Base-by-base conservation (phyloP, 2,888 invertebrate species). In the Spilosoma lubricipeda region DNA sequence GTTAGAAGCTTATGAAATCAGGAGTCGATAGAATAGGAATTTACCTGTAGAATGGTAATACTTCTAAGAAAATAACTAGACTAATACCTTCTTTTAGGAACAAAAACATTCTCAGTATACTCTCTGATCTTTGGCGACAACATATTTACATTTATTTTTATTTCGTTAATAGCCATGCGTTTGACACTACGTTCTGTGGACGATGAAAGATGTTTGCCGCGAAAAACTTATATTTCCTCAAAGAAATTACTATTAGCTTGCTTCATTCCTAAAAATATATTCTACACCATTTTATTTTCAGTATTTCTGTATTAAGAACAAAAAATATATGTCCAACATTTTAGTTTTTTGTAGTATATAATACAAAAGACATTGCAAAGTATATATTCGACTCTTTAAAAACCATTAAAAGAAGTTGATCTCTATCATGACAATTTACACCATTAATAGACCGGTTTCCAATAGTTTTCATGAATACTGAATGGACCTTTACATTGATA, bases 61-160 rank as follows among this genome's bases (percentile, higher is more conserved):
- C 45, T 68, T 13, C 30, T 8, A 63, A 27, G 36, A 64, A 71
- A 45, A 64, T 79, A 75, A 65, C 59, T 33, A 64, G 52, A 59
- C 20, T 63, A 65, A 36, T 68, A 64, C 59, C 64, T 48, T 66
- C 27, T 77, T 76, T 73, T 71, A 52, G 73, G 59, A 75, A 73
- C 72, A 73, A 64, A 76, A 75, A 63, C 72, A 66, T 69, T 70
- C 20, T 64, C 9, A 42, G 66, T 11, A 13, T 68, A 52, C 45
- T 42, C 64, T 79, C 74, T 66, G 69, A 70, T 77, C 52, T 77
- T 69, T 70, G 30, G n/a, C 70, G 59, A 72, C 70, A 74, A 72
- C 59, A 71, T 48, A 68, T 56, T 76, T 71, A 70, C 65, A 45
- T 39, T 74, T 76, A 66, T 75, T 74, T 81, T 75, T 76, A 75